A percentile compares a stretch with the other conserved stretches of the same genome.
phyloP scores from a whole-genome alignment of 92 coral and sea anemone species.

The Isaurus tuberculatus region DNA sequence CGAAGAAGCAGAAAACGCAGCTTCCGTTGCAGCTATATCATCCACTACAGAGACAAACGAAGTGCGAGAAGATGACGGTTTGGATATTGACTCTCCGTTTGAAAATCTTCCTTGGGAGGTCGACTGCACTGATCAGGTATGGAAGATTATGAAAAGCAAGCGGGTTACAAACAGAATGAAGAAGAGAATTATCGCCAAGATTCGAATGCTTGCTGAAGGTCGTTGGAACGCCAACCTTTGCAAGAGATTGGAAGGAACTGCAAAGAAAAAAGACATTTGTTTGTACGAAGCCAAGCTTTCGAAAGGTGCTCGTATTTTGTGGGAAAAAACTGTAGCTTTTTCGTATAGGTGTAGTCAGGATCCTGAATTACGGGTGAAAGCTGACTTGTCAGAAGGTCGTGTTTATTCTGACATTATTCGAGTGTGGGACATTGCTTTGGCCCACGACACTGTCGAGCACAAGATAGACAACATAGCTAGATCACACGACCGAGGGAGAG shows the following conservation, averaged over 20 bases:
- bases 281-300: slow-evolving; percentile 82
- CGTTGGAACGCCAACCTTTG: slow-evolving; percentile 78
- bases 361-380: slow-evolving; percentile 66
- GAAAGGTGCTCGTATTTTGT: slow-evolving; percentile 78
- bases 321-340: slow-evolving; percentile 95
- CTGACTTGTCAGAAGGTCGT: slow-evolving; percentile 45
- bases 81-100: slow-evolving; percentile 68
- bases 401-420: slow-evolving; percentile 97
- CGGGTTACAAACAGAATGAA: slow-evolving; percentile 56
- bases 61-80: slow-evolving; percentile 36
- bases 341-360: slow-evolving; percentile 86
- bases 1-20: slow-evolving; percentile 11
- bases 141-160: slow-evolving; percentile 78
- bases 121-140: slow-evolving; percentile 89
- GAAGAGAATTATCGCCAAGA: slow-evolving; percentile 65
- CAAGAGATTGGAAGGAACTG: slow-evolving; percentile 79
- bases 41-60: not conserved
- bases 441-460: slow-evolving; percentile 77
- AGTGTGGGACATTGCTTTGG: slow-evolving; percentile 91
- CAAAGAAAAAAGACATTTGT: slow-evolving; percentile 71
- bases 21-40: not conserved
- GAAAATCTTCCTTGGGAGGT: slow-evolving; percentile 96
- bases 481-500: slow-evolving; percentile 90
- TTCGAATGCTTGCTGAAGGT: slow-evolving; percentile 90
- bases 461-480: slow-evolving; percentile 79